Evolutionary conservation across 1,140 invertebrate genomes (phyloP).

Genomic region (Archivesica marissinica): DNA sequence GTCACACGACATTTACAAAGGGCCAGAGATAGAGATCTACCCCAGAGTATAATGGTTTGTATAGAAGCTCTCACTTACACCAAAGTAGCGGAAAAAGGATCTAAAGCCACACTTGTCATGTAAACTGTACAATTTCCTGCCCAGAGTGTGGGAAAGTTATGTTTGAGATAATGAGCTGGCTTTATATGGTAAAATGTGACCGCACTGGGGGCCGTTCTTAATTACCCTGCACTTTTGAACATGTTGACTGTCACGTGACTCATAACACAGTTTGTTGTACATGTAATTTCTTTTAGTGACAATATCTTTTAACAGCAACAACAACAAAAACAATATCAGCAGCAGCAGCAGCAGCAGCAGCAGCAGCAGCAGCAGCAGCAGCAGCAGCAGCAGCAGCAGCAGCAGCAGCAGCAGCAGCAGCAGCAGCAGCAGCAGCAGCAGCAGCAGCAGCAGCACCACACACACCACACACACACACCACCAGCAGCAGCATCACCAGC

Average conservation of each 20-base stretch:
- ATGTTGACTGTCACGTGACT: not conserved
- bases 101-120: slow-evolving; percentile 25
- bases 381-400: no score
- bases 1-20: slow-evolving; percentile 33
- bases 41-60: slow-evolving; percentile 33
- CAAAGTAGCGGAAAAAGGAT: slow-evolving; percentile 56
- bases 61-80: slow-evolving; percentile 10
- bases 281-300: no score
- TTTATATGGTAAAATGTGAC: slow-evolving; percentile 15
- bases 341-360: not conserved
- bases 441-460: no score
- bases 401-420: no score
- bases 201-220: not conserved
- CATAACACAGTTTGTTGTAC: no score
- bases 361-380: not conserved
- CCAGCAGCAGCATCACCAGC: no score
- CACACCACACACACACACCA: no score
- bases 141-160: slow-evolving; percentile 53
- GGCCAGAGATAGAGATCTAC: slow-evolving; percentile 20
- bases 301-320: no score
- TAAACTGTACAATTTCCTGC: slow-evolving; percentile 46
- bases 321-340: not conserved
- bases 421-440: no score
- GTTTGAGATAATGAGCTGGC: slow-evolving; percentile 12
- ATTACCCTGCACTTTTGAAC: not conserved